Percentiles rank a stretch among this genome's conserved stretches.
phyloP scores from a whole-genome alignment of 2,888 invertebrate species.

The Mamestra brassicae region DNA sequence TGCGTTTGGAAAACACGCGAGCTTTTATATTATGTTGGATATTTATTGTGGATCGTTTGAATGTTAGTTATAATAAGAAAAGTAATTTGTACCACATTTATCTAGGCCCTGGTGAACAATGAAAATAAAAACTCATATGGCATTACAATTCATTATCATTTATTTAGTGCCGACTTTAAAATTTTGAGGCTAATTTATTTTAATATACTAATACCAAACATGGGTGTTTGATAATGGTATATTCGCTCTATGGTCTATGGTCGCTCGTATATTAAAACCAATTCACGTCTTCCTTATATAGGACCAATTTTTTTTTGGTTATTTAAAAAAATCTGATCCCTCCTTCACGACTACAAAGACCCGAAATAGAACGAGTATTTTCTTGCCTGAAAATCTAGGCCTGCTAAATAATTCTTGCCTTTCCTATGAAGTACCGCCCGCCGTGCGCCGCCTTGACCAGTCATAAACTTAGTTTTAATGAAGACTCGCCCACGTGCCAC shows the following conservation, averaged over 20 bases:
- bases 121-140: background rate
- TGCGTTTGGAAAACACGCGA: slow-evolving; percentile 54
- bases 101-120: background rate
- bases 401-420: background rate
- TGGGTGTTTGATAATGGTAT: too few relatives aligned
- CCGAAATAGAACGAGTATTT: background rate
- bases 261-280: too few relatives aligned
- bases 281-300: too few relatives aligned
- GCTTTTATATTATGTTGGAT: slow-evolving; percentile 28
- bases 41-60: slow-evolving; percentile 15
- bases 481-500: background rate
- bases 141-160: too few relatives aligned
- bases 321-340: too few relatives aligned
- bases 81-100: background rate
- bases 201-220: too few relatives aligned
- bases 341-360: background rate
- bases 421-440: background rate
- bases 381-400: background rate
- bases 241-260: too few relatives aligned
- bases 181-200: too few relatives aligned
- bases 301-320: too few relatives aligned
- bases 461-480: slow-evolving; percentile 8
- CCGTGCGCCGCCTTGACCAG: background rate
- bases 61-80: background rate
- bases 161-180: too few relatives aligned